A percentile compares a stretch with the other conserved stretches of the same genome.
phyloP scores from a whole-genome alignment of 1,140 invertebrate genomes.

The Polyergus mexicanus region DNA sequence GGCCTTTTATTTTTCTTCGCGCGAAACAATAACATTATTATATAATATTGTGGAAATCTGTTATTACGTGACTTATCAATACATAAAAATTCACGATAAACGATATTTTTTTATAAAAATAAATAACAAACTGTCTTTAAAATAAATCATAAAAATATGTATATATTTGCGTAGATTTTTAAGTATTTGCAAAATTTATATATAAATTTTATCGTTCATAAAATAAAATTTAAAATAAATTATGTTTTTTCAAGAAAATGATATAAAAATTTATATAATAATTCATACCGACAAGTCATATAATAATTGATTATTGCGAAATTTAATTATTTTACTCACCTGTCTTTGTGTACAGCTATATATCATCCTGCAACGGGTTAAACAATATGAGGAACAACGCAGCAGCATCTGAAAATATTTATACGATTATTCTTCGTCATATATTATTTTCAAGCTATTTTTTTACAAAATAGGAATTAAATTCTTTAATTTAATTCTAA shows the following conservation, averaged over 20 bases:
- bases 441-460: too few relatives aligned
- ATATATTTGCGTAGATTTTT: neutral
- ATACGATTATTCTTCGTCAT: too few relatives aligned
- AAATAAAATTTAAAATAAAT: neutral
- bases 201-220: neutral
- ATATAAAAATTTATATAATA: neutral
- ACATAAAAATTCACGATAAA: neutral
- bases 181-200: neutral
- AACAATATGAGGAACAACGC: too few relatives aligned
- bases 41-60: neutral
- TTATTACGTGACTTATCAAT: neutral
- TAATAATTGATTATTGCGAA: neutral
- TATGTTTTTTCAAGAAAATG: neutral
- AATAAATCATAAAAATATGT: neutral
- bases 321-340: constrained; percentile 10
- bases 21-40: constrained; percentile 45
- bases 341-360: neutral
- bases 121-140: neutral
- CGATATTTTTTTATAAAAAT: neutral
- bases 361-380: too few relatives aligned
- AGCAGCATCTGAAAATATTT: too few relatives aligned
- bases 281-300: neutral
- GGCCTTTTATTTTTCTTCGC: constrained; percentile 77
- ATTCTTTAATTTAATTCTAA: too few relatives aligned
- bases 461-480: too few relatives aligned